Evolutionary conservation across 2,113 vertebrate species (phyloP).

Genomic region (Peucedramus taeniatus): DNA sequence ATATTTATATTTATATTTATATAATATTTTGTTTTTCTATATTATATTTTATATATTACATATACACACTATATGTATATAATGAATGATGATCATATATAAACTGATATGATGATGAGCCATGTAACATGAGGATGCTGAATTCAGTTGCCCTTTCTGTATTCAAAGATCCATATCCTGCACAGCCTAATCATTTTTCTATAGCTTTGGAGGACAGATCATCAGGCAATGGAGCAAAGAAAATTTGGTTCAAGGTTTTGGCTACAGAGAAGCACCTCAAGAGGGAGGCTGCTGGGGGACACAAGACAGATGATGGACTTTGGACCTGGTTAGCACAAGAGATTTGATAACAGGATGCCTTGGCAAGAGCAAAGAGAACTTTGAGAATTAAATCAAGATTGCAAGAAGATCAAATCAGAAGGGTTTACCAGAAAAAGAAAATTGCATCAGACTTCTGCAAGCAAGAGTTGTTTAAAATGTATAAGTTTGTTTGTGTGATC

Average conservation of each 20-base stretch:
- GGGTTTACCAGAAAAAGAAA: neutral
- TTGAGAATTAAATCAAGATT: neutral
- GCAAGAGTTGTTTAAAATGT: neutral
- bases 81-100: too few relatives aligned
- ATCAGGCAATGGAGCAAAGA: neutral
- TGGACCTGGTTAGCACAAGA: neutral
- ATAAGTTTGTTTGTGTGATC: neutral
- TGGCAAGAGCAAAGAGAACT: neutral
- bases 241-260: neutral
- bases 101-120: neutral
- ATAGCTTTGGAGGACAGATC: rapidly evolving
- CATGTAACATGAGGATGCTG: neutral
- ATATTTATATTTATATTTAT: too few relatives aligned
- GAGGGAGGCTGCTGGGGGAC: neutral
- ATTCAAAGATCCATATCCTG: neutral
- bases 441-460: neutral
- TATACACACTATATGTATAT: too few relatives aligned
- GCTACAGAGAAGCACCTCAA: neutral
- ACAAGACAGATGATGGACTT: neutral
- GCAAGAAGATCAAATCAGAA: neutral
- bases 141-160: too few relatives aligned
- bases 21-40: too few relatives aligned
- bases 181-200: neutral
- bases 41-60: too few relatives aligned
- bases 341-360: neutral